Conservation (phyloP, 2,888 invertebrate genomes). For the Eubasilissa splendida region DNA sequence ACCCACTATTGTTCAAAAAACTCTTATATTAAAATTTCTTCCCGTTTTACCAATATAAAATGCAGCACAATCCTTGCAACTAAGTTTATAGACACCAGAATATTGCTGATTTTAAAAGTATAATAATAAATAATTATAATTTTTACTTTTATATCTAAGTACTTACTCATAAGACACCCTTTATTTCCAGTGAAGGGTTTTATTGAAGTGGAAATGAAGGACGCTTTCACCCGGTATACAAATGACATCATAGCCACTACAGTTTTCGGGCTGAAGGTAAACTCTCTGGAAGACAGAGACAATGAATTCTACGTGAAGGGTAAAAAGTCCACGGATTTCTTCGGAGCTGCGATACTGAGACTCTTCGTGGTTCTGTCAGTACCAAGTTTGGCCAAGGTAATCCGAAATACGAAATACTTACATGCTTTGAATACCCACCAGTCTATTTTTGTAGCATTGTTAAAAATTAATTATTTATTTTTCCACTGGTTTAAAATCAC, state of each 20-base stretch:
- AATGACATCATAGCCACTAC: constrained; percentile 61
- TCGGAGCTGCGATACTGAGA: constrained; percentile 47
- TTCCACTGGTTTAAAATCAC: constrained; percentile 61
- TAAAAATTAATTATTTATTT: background rate
- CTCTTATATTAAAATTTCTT: too few species aligned
- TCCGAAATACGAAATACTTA: background rate
- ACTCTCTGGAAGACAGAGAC: constrained; percentile 41
- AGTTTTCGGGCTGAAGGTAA: constrained; percentile 65
- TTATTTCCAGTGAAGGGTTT: background rate
- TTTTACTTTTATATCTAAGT: too few species aligned
- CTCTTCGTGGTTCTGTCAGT: constrained; percentile 59
- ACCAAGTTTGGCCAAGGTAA: constrained; percentile 60
- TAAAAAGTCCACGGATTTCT: constrained; percentile 35
- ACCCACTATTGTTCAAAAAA: too few species aligned
- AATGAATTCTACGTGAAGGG: constrained; percentile 43
- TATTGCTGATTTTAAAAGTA: too few species aligned
- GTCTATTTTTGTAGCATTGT: too few species aligned
- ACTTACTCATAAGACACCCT: too few species aligned
- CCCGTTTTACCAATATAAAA: too few species aligned
- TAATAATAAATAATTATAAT: too few species aligned
- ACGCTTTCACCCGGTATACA: constrained; percentile 30
- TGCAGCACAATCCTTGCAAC: too few species aligned
- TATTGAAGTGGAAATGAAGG: constrained; percentile 38
- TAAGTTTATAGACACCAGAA: too few species aligned
- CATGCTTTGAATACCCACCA: too few species aligned